These are phyloP conservation scores for Alosa sapidissima DNA, from an alignment of 2,797 vertebrate species.

Conservation along the genomic window DNA sequence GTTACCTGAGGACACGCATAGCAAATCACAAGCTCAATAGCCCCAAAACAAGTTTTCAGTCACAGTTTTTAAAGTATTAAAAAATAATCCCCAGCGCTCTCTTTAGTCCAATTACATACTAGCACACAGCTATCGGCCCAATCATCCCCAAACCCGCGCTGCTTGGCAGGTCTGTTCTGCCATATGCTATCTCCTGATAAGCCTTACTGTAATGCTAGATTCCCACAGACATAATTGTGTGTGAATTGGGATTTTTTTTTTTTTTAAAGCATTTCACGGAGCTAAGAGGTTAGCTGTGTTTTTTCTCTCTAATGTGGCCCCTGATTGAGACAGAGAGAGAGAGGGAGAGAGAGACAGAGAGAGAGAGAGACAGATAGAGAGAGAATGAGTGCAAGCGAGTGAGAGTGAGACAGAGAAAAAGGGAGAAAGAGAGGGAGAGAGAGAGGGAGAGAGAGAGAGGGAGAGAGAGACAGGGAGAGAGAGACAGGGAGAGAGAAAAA, in stretches of 20 bases:
- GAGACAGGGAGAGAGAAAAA: slow-evolving; percentile 58
- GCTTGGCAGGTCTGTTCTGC: slow-evolving; percentile 74
- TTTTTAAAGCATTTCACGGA: slow-evolving; percentile 62
- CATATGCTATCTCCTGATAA: slow-evolving; percentile 81
- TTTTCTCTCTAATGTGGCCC: slow-evolving; percentile 64
- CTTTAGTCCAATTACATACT: slow-evolving; percentile 83
- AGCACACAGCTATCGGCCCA: slow-evolving; percentile 76
- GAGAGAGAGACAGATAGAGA: slow-evolving; percentile 61
- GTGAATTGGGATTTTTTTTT: slow-evolving; percentile 72
- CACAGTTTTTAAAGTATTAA: slow-evolving; percentile 68
- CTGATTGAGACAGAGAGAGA: slow-evolving; percentile 43
- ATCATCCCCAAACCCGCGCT: slow-evolving; percentile 73
- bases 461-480: slow-evolving; percentile 32
- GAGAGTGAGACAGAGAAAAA: slow-evolving; percentile 25
- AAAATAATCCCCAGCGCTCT: slow-evolving; percentile 78
- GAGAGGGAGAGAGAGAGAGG: slow-evolving; percentile 36
- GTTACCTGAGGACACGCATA: slow-evolving; percentile 71
- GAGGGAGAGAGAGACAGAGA: slow-evolving; percentile 50
- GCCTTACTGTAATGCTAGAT: slow-evolving; percentile 70
- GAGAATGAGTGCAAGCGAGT: slow-evolving; percentile 28
- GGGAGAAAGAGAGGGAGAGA: slow-evolving; percentile 38
- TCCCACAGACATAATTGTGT: slow-evolving; percentile 76
- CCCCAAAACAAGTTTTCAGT: slow-evolving; percentile 74
- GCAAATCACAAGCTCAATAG: slow-evolving; percentile 70
- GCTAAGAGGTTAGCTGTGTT: slow-evolving; percentile 74